Evolutionary conservation across 2,113 vertebrate genomes (phyloP).

Genomic region (Suncus etruscus): DNA sequence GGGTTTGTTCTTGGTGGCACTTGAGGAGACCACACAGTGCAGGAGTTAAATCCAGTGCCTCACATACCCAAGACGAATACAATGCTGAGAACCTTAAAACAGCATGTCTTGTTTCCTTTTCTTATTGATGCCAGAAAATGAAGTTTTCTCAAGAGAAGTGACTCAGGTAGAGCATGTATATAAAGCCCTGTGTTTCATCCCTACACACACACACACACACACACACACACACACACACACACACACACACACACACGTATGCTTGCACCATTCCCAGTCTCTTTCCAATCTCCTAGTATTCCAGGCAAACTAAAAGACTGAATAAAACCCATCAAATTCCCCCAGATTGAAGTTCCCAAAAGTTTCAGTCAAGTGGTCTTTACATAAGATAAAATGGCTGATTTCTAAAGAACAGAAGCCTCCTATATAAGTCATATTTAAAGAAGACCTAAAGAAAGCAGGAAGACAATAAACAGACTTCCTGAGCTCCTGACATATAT

Average conservation of each 20-base stretch:
- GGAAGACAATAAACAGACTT: neutral
- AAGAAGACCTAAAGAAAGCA: constrained; percentile 16
- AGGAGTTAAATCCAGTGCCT: too few relatives aligned
- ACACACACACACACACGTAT: too few relatives aligned
- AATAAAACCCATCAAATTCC: neutral
- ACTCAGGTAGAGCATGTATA: too few relatives aligned
- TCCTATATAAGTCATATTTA: neutral
- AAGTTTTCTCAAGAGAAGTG: neutral
- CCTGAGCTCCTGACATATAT: neutral
- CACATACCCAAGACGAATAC: too few relatives aligned
- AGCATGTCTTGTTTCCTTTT: neutral
- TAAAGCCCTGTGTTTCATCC: too few relatives aligned
- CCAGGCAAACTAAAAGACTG: neutral
- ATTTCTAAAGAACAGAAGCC: neutral
- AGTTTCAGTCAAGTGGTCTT: neutral
- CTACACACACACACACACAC: too few relatives aligned
- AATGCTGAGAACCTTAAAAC: neutral
- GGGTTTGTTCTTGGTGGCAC: too few relatives aligned
- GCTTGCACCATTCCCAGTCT: neutral
- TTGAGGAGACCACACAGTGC: too few relatives aligned
- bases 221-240: too few relatives aligned
- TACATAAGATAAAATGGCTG: neutral
- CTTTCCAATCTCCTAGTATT: neutral
- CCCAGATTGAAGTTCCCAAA: neutral
- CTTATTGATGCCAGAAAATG: neutral